These are phyloP conservation scores for Spodoptera frugiperda DNA, from an alignment of 1,140 invertebrate species.

Conservation along the genomic window DNA sequence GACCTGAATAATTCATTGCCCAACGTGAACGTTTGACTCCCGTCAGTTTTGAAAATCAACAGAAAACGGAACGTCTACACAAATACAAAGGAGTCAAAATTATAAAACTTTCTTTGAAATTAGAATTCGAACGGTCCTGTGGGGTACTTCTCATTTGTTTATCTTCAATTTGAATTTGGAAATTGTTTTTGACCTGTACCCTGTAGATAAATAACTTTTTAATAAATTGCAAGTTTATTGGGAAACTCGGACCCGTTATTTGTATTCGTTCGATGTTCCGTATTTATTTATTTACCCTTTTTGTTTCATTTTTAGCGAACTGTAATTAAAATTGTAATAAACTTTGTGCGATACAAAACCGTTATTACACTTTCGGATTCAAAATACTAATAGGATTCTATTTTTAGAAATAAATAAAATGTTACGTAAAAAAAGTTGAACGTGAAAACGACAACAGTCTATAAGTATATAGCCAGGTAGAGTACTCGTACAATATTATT, in stretches of 20 bases:
- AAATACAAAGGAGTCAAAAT: slow-evolving; percentile 62
- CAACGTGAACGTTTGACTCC: slow-evolving; percentile 71
- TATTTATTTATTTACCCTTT: slow-evolving; percentile 16
- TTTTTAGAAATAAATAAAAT: too few species aligned
- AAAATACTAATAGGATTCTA: too few species aligned
- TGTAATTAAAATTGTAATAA: slow-evolving; percentile 14
- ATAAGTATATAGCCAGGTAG: background rate
- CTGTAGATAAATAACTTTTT: slow-evolving; percentile 42
- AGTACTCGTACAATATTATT: background rate
- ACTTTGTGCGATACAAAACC: background rate
- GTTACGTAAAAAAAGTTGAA: too few species aligned
- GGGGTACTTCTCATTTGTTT: slow-evolving; percentile 44
- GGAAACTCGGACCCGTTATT: slow-evolving; percentile 31
- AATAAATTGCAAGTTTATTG: slow-evolving; percentile 40
- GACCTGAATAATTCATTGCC: slow-evolving; percentile 78
- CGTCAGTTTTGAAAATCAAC: slow-evolving; percentile 76
- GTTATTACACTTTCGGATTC: too few species aligned
- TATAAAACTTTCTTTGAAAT: slow-evolving; percentile 59
- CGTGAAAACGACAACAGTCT: background rate
- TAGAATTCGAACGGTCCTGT: slow-evolving; percentile 38
- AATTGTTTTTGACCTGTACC: slow-evolving; percentile 42
- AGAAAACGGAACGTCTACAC: slow-evolving; percentile 64
- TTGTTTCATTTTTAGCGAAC: slow-evolving; percentile 7
- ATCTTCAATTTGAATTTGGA: slow-evolving; percentile 46
- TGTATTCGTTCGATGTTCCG: slow-evolving; percentile 12